Base-by-base conservation (phyloP, 1,140 invertebrate genomes). In the Lasaia peninsularis region DNA sequence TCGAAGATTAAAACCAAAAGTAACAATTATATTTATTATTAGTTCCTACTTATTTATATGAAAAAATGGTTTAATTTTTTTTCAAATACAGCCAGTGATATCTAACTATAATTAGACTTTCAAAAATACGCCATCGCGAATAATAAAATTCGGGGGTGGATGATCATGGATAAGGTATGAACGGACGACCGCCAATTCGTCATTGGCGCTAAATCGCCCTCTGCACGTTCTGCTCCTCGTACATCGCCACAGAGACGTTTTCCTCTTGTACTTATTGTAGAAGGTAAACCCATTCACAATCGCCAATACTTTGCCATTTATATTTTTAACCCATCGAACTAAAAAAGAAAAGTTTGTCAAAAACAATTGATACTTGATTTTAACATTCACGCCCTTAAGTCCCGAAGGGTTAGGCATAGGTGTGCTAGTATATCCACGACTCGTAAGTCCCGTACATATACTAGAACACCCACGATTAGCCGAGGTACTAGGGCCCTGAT, bases 301-400 rank as follows among this genome's bases (percentile, higher is more conserved):
- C 2, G 54, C 61, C 10, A 65, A 50, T 9, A 24, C 32, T 12
- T 50, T 60, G 1, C 64, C 64, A 18, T 37, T 28, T 4, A 8
- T 11, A 20, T 63, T 72, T 9, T 40, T 57, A 11, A 69, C 72
- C 62, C 63, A 74, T 48, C 55, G 44, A 7, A 74, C 73, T 75
- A 66, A 21, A 70, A 75, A 28, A 57, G 37, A 56, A 21, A 12
- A 34, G 11, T 6, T 6, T 28, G 1, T 4, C 8, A 6, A 2
- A 28, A 28, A 28, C 24, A 28, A 6, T 28, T 28, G 8, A 5
- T 28, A 6, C 24, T 28, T n/a, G n/a, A n/a, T n/a, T n/a, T n/a
- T n/a, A n/a, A n/a, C n/a, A n/a, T n/a, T n/a, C n/a, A n/a, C n/a
- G n/a, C n/a, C n/a, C n/a, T n/a, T n/a, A n/a, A n/a, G n/a, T n/a